Conservation (phyloP, 2,797 vertebrate species). For the Kryptopterus vitreolus region DNA sequence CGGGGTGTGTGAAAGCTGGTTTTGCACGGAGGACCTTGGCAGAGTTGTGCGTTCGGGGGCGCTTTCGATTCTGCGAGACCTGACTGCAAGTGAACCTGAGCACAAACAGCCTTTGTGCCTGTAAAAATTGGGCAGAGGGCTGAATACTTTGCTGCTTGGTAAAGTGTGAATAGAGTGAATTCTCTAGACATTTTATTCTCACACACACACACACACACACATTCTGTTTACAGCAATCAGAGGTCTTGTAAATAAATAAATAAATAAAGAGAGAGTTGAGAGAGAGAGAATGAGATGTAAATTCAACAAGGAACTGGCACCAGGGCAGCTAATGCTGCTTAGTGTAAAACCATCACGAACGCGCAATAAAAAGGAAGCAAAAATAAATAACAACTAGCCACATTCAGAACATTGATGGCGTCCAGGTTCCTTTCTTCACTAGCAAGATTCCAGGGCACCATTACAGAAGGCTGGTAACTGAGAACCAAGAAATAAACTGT, state of each 20-base stretch:
- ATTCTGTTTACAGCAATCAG: neutral
- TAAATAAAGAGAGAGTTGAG: too few species aligned
- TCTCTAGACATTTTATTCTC: constrained; percentile 23
- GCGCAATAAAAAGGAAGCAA: neutral
- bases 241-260: constrained; percentile 1
- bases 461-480: too few species aligned
- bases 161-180: constrained; percentile 16
- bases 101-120: constrained; percentile 16
- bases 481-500: too few species aligned
- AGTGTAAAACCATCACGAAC: neutral
- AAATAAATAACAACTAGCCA: neutral
- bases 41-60: neutral
- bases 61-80: neutral
- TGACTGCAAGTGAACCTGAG: neutral
- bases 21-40: constrained; percentile 1
- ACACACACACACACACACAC: neutral
- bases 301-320: neutral
- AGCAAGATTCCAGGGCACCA: too few species aligned
- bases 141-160: constrained; percentile 13
- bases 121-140: neutral
- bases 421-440: neutral
- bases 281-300: neutral
- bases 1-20: constrained; percentile 7
- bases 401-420: neutral
- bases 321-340: neutral